Evolutionary conservation across 30 jellyfish, hydroid and myxozoan species (phyloP).

Genomic region (Aurelia aurita complex sp. Pacific): DNA sequence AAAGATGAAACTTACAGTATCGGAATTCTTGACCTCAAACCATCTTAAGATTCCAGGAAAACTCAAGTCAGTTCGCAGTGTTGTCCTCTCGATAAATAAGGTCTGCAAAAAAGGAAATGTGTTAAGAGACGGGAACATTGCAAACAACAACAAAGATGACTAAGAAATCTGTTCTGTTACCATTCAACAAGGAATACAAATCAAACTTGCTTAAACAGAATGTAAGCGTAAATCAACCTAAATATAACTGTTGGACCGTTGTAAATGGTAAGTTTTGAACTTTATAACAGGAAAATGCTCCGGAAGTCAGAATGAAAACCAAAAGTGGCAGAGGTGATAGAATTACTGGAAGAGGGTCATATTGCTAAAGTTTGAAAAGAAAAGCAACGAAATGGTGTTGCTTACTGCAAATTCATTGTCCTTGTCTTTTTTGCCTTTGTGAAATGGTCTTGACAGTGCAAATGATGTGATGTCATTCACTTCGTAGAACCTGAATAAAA

Average conservation of each 20-base stretch:
- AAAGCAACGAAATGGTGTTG: not conserved
- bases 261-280: no score
- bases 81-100: conserved; percentile 85
- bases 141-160: not conserved
- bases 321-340: no score
- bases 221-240: not conserved
- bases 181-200: not conserved
- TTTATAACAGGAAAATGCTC: no score
- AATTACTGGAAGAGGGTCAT: no score
- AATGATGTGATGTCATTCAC: conserved; percentile 94
- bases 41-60: conserved; percentile 97
- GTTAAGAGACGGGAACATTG: not conserved
- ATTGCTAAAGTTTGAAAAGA: no score
- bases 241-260: no score
- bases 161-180: not conserved
- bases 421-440: conserved; percentile 87
- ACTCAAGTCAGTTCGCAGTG: conserved; percentile 84
- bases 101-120: conserved; percentile 48
- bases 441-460: conserved; percentile 91
- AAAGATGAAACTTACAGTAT: conserved; percentile 31
- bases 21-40: conserved; percentile 83
- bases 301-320: no score
- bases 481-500: conserved; percentile 79
- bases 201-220: not conserved
- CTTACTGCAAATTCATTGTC: conserved; percentile 95